These are phyloP conservation scores for Manacus vitellinus DNA, from an alignment of 2,113 vertebrate species.

Conservation along the genomic window DNA sequence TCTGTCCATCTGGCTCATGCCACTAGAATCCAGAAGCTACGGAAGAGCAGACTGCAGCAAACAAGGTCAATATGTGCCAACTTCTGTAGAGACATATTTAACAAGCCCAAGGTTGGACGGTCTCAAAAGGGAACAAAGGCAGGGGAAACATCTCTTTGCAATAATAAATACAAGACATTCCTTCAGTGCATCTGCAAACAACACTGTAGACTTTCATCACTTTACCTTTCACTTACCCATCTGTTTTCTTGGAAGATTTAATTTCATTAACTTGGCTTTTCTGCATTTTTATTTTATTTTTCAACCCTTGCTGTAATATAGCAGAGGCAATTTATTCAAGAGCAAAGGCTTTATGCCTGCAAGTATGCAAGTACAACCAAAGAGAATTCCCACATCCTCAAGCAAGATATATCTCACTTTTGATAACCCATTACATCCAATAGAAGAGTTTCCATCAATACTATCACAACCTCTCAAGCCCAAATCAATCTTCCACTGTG, in stretches of 20 bases:
- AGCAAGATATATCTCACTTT: not conserved
- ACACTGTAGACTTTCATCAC: not conserved
- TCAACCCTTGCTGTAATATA: not conserved
- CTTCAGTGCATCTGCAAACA: not conserved
- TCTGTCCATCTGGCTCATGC: slow-evolving; percentile 13
- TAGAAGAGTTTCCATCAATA: not conserved
- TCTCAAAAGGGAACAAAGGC: not conserved
- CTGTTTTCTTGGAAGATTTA: not conserved
- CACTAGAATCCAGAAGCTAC: slow-evolving; percentile 18
- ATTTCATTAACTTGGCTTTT: not conserved
- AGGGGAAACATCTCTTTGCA: not conserved
- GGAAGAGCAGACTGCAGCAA: slow-evolving; percentile 32
- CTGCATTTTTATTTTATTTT: not conserved
- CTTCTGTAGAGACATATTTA: not conserved
- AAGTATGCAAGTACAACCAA: not conserved
- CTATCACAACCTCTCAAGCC: not conserved
- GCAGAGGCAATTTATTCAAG: not conserved
- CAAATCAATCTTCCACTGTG: not conserved
- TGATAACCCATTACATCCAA: not conserved
- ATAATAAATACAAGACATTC: not conserved
- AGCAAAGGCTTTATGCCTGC: not conserved
- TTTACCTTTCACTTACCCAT: not conserved
- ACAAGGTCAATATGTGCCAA: slow-evolving; percentile 14
- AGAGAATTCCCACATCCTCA: not conserved
- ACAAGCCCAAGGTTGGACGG: not conserved